phyloP scores from a whole-genome alignment of 2,113 vertebrate genomes.

The Coptodon rendalli region DNA sequence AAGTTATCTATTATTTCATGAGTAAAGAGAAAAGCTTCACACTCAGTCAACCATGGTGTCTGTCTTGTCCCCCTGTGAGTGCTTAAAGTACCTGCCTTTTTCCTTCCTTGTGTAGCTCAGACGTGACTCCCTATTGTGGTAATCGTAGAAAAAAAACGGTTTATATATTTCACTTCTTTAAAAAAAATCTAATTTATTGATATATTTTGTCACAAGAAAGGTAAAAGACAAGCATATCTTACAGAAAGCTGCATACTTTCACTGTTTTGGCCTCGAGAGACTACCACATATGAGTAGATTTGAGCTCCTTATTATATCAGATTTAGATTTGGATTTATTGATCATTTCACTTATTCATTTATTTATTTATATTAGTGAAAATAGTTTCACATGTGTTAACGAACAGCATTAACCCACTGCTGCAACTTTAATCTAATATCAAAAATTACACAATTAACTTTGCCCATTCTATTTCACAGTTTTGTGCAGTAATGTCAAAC shows the following conservation, averaged over 20 bases:
- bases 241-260: neutral
- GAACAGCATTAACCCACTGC: neutral
- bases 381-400: neutral
- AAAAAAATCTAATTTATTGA: accelerated
- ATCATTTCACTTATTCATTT: neutral
- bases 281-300: neutral
- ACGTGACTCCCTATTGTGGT: neutral
- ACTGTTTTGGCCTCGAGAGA: neutral
- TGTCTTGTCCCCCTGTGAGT: constrained; percentile 54
- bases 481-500: neutral
- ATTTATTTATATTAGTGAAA: neutral
- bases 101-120: neutral
- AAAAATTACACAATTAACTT: neutral
- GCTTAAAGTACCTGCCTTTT: constrained; percentile 20
- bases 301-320: neutral
- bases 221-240: neutral
- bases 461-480: neutral
- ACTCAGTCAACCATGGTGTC: constrained; percentile 65
- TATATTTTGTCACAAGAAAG: neutral
- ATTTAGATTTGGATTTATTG: neutral
- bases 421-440: neutral
- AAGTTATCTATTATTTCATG: constrained; percentile 76
- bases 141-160: neutral
- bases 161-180: neutral
- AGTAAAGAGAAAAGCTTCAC: constrained; percentile 73